Evolutionary conservation across 2,113 vertebrate species (phyloP), one percentile per base, ranked within the genome.

Genomic region (Scopus umbretta): DNA sequence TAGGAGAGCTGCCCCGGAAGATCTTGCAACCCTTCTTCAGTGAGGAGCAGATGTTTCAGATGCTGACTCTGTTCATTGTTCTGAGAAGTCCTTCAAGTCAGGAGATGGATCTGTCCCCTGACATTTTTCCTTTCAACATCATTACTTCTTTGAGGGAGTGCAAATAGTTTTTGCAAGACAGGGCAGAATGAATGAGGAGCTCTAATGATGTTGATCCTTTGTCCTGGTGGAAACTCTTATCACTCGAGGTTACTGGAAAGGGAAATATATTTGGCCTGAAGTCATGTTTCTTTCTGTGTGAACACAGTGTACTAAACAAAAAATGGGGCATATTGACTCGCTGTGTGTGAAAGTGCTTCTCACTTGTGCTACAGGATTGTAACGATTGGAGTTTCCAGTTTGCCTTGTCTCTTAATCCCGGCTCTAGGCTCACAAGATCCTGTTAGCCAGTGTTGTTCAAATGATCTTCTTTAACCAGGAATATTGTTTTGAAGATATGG

Each of bases 191-290:
- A 80, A 67, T 65, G 79, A 88, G 15, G 47, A 92, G 16, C 74
- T 88, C 19, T 90, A 72, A 88, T 86, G 62, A 61, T 79, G 74
- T 90, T 88, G 83, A 88, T 93, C 81, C 36, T 94, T 95, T 93
- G 80, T 93, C 63, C 88, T 75, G 29, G 23, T 76, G 79, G 75
- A 95, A 93, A 74, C 19, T 59, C 27, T 38, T 82, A 32, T 66
- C 34, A 12, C 42, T 88, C 12, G 6, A 68, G 85, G 65, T 92
- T 56, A 42, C 5, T 3, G 43, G 27, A 68, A 78, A 61, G 29
- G 29, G 45, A 80, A 84, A 61, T 68, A 23, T 29, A 62, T 72
- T 42, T 62, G 40, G 5, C 30, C 63, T 59, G 25, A 63, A 83
- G 30, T 96, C 17, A 30, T 50, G 29, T 47, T 92, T 83, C 26